phyloP scores from a whole-genome alignment of 1,140 invertebrate genomes.

The Leptinotarsa defecta region DNA sequence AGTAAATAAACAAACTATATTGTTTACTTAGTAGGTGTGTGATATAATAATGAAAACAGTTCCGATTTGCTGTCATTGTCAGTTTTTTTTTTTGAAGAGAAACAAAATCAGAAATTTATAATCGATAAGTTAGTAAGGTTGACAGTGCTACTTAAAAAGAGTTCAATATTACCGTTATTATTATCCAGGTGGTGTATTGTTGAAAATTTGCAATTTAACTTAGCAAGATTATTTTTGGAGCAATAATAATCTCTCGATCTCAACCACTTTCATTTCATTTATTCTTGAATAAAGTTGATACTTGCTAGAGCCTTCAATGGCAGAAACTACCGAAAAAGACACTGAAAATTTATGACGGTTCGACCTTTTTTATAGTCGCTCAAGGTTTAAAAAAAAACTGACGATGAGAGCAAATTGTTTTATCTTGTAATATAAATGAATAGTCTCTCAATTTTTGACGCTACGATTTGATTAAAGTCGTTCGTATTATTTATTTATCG shows the following conservation, averaged over 20 bases:
- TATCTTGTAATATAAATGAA: constrained; percentile 9
- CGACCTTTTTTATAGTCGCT: neutral
- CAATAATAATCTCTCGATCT: no score
- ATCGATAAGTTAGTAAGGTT: no score
- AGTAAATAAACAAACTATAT: constrained; percentile 12
- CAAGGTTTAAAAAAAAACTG: neutral
- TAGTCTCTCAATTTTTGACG: neutral
- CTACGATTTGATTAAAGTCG: neutral
- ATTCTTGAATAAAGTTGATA: no score
- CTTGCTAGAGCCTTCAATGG: no score
- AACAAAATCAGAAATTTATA: no score
- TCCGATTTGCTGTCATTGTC: neutral
- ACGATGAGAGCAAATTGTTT: neutral
- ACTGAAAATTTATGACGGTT: neutral
- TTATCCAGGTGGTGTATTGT: no score
- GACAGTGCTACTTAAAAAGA: no score
- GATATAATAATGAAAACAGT: constrained; percentile 24
- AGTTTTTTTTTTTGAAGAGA: neutral
- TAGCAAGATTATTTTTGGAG: no score
- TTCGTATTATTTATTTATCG: constrained; percentile 22
- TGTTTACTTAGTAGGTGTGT: constrained; percentile 27
- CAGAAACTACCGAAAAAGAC: no score
- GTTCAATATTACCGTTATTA: no score
- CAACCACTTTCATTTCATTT: no score
- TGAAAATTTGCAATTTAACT: no score